Evolutionary conservation across 1,140 invertebrate genomes (phyloP).

Genomic region (Drosophila ficusphila): DNA sequence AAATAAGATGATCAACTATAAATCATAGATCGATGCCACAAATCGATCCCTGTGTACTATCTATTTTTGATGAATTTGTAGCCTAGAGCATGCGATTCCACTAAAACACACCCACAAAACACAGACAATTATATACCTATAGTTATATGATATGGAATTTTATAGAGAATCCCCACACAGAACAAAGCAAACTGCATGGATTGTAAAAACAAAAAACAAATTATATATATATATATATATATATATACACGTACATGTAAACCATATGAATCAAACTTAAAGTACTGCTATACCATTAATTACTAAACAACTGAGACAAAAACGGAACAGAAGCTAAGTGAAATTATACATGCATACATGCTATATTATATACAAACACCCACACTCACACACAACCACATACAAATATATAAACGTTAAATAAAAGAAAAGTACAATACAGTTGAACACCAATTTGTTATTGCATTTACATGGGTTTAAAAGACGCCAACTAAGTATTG

Average conservation of each 20-base stretch:
- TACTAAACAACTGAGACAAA: conserved; percentile 5
- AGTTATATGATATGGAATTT: conserved; percentile 26
- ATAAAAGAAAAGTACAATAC: conserved; percentile 36
- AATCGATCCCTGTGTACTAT: conserved; percentile 21
- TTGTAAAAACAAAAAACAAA: conserved; percentile 32
- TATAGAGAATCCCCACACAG: conserved; percentile 18
- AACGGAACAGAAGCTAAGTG: conserved; percentile 37
- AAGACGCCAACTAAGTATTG: too few species aligned
- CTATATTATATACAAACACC: conserved; percentile 20
- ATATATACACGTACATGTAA: conserved; percentile 8
- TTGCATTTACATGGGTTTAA: not conserved
- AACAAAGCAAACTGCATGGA: conserved; percentile 14
- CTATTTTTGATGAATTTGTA: conserved; percentile 47
- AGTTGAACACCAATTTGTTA: conserved; percentile 8
- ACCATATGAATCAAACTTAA: conserved; percentile 25
- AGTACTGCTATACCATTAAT: conserved; percentile 31
- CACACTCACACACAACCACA: conserved; percentile 21
- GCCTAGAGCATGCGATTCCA: conserved; percentile 36
- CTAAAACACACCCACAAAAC: conserved; percentile 13
- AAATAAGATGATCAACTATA: conserved; percentile 1
- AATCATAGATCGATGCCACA: not conserved
- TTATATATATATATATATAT: conserved; percentile 10
- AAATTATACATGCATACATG: conserved; percentile 37
- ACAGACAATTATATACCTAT: conserved; percentile 28
- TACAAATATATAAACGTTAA: conserved; percentile 37